Percentiles rank a stretch among this genome's conserved stretches.
Conservation (phyloP, 2,113 vertebrate genomes). For the Esox niger region DNA sequence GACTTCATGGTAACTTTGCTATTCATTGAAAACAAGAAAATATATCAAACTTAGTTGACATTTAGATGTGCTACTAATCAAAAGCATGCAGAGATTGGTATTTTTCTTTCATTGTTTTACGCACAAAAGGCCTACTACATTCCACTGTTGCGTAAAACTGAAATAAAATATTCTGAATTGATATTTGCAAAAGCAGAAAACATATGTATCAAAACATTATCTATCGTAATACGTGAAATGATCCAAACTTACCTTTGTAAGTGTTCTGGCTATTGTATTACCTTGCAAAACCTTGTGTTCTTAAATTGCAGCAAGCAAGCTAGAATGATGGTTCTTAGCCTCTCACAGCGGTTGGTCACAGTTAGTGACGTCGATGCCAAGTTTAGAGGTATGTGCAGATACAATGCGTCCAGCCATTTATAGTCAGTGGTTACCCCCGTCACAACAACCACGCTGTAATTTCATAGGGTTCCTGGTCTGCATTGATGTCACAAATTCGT, state of each 20-base stretch:
- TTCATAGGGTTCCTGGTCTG: constrained; percentile 58
- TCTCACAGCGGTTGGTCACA: constrained; percentile 48
- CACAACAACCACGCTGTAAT: constrained; percentile 70
- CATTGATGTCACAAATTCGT: constrained; percentile 71
- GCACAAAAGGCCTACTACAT: not conserved
- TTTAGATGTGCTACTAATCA: not conserved
- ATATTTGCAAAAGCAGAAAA: too few species aligned
- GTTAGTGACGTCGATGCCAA: constrained; percentile 49
- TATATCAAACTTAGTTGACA: not conserved
- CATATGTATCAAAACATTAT: too few species aligned
- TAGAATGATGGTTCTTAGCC: constrained; percentile 19
- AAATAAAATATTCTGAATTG: not conserved
- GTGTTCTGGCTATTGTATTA: constrained; percentile 3
- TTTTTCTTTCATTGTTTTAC: not conserved
- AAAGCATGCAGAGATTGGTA: not conserved
- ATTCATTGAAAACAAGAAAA: constrained; percentile 29
- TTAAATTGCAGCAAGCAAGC: not conserved
- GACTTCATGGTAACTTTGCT: constrained; percentile 69
- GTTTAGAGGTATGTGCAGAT: constrained; percentile 59
- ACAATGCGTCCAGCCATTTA: constrained; percentile 62
- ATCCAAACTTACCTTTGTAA: constrained; percentile 45
- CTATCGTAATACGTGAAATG: constrained; percentile 14
- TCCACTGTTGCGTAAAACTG: not conserved
- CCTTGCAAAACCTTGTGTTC: constrained; percentile 7
- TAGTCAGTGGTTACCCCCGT: constrained; percentile 62